A percentile compares a stretch with the other conserved stretches of the same genome.
Evolutionary conservation across 2,113 vertebrate species (phyloP).

Genomic region (Chamaetylas fuelleborni): DNA sequence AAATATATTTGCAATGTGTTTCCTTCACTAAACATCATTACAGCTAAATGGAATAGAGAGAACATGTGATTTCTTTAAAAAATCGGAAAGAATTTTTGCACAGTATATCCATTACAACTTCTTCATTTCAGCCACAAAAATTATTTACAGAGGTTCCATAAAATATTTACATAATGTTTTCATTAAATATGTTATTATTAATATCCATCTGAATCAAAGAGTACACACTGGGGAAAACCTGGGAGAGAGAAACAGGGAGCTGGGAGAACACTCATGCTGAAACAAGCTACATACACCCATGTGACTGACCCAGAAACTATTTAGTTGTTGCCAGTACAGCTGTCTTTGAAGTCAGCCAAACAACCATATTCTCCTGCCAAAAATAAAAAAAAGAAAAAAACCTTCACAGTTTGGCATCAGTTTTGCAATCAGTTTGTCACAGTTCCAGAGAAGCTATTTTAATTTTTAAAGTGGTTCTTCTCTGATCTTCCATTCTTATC

Average conservation of each 20-base stretch:
- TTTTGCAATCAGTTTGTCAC: conserved; percentile 28
- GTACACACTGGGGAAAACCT: not conserved
- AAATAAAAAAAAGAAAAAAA: not conserved
- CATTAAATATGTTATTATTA: conserved; percentile 10
- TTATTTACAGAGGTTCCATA: not conserved
- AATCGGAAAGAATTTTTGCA: not conserved
- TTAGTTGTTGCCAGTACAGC: conserved; percentile 58
- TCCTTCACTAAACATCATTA: not conserved
- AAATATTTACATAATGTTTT: conserved; percentile 4
- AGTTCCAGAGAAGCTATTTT: conserved; percentile 34
- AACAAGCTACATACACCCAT: not conserved
- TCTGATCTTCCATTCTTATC: not conserved
- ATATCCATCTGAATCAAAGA: conserved; percentile 17
- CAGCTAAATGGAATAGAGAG: not conserved
- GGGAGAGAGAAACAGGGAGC: not conserved
- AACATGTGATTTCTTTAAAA: not conserved
- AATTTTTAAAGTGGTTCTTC: not conserved
- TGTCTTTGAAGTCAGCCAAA: conserved; percentile 67
- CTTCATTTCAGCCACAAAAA: conserved; percentile 4
- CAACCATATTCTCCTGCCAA: conserved; percentile 20
- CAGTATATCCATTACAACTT: not conserved
- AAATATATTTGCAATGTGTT: not conserved
- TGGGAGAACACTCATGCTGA: not conserved
- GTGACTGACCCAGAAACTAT: conserved; percentile 51
- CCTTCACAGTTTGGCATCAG: not conserved